Conservation (phyloP, 2,113 vertebrate species). For the Caracal caracal region DNA sequence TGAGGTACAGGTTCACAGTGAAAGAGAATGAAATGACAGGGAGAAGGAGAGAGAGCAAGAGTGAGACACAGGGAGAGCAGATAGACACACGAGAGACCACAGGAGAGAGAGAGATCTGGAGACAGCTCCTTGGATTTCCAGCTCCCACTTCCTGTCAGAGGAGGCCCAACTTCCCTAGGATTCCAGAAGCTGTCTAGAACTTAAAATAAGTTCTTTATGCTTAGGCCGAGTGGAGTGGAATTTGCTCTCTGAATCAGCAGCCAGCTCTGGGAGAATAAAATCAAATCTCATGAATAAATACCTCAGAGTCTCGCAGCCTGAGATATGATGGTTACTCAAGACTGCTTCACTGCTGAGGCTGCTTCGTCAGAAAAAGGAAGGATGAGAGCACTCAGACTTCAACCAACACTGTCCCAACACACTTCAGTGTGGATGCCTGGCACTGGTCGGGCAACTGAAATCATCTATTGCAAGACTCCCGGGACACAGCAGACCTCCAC, state of each 20-base stretch:
- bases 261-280: neutral
- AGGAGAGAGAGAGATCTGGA: neutral
- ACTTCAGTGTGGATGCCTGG: neutral
- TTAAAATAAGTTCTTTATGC: neutral
- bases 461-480: neutral
- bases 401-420: neutral
- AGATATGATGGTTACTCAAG: too few species aligned
- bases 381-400: accelerated
- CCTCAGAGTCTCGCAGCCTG: neutral
- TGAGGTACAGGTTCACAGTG: neutral
- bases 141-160: neutral
- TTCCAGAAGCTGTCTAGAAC: neutral
- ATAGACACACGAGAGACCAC: neutral
- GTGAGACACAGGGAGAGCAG: neutral
- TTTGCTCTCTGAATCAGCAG: neutral
- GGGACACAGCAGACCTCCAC: neutral
- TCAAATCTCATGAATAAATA: neutral
- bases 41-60: neutral
- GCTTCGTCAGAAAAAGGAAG: neutral
- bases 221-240: neutral
- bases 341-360: neutral
- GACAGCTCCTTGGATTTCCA: neutral
- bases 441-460: neutral
- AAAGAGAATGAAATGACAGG: neutral
- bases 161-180: neutral